Base-by-base conservation (phyloP, 2,888 invertebrate species). In the Sphaerophoria taeniata region DNA sequence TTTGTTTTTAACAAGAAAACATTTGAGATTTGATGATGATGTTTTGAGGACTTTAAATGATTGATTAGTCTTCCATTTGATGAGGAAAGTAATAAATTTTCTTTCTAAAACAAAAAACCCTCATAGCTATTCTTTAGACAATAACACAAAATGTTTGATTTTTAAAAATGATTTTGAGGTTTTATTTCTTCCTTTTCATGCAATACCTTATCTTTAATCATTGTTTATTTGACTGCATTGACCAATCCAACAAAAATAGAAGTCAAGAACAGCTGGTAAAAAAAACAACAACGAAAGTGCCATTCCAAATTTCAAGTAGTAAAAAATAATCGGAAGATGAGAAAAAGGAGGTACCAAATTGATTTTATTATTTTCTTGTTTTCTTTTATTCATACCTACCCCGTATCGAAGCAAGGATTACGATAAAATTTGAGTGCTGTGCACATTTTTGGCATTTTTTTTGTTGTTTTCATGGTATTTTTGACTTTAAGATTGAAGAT, bases 341-440 rank as follows among this genome's bases (percentile, higher is more conserved):
- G 36, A 39, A 49, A 49, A 51, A 49, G 0, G 7, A 55, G 24
- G 39, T 56, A 65, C 33, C 16, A 14, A 58, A 36, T 39, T 12
- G 14, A 3, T 53, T 58, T 71, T 43, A 31, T 24, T 24, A n/a
- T 24, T 24, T 24, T 24, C 24, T 24, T 24, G 24, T 24, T 24
- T 24, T 24, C 24, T 24, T 24, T 24, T 2, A 24, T 24, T n/a
- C n/a, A n/a, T n/a, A n/a, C n/a, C n/a, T n/a, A n/a, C n/a, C 24
- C 24, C 24, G 2, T 24, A 2, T 24, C 24, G 24, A 24, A 36
- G 47, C 6, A 39, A 31, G 53, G 72, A 69, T 79, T 45, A 70
- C 34, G 79, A 79, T 83, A 74, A 83, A 79, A 74, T 83, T 83
- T 79, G 53, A 83, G 70, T 83, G 74, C 65, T 79, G 70, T 83